These are phyloP conservation scores for Amphibalanus amphitrite DNA, from an alignment of 1,140 invertebrate species.

Conservation along the genomic window DNA sequence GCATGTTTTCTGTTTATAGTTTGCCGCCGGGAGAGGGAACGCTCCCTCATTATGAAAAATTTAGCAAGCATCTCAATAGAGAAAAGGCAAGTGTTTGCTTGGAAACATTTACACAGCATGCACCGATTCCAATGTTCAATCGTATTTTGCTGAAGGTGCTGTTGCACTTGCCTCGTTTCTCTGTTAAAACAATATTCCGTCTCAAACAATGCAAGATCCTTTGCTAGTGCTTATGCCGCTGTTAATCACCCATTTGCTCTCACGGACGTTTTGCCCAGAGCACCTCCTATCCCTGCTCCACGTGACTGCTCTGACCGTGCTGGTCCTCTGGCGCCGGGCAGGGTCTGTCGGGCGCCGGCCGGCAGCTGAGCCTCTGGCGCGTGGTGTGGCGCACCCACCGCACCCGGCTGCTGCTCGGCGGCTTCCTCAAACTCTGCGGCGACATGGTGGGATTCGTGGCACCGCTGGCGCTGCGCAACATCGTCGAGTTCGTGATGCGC, in stretches of 20 bases:
- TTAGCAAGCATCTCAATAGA: conserved; percentile 31
- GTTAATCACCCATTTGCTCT: background rate
- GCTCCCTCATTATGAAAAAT: conserved; percentile 31
- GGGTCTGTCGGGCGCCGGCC: conserved; percentile 10
- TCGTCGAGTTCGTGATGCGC: conserved; percentile 45
- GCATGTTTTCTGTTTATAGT: conserved; percentile 8
- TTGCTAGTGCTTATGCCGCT: no score
- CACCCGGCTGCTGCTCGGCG: conserved; percentile 49
- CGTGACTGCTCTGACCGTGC: background rate
- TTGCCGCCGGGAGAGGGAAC: conserved; percentile 14
- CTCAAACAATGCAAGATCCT: no score
- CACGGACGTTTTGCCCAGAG: background rate
- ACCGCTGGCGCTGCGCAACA: conserved; percentile 51
- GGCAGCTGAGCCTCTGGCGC: conserved; percentile 34
- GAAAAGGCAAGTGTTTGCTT: conserved; percentile 30
- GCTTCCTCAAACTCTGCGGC: conserved; percentile 53
- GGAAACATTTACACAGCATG: no score
- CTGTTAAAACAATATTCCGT: no score
- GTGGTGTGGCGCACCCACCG: conserved; percentile 51
- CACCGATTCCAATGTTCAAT: no score
- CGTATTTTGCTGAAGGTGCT: no score
- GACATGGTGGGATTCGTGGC: conserved; percentile 55
- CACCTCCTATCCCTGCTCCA: background rate
- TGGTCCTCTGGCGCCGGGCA: conserved; percentile 19
- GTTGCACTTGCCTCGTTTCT: no score